phyloP scores from a whole-genome alignment of 2,797 vertebrate genomes.

The Liparis tanakae region DNA sequence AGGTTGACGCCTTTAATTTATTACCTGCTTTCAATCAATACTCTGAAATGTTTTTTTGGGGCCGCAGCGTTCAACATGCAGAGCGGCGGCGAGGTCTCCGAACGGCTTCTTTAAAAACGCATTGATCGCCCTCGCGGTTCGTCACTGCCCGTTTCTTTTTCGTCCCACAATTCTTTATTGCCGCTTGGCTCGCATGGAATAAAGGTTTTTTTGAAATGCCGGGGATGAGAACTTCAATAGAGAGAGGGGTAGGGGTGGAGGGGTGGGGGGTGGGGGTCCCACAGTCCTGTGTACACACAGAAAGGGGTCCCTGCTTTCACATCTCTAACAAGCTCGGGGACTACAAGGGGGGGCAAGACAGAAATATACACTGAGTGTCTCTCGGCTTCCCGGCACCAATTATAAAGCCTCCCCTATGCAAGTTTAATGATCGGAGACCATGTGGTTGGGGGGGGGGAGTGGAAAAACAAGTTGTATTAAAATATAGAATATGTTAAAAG shows the following conservation, averaged over 20 bases:
- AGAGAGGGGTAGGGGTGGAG: no score
- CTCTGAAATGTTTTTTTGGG: constrained; percentile 1
- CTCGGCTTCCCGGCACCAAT: constrained; percentile 71
- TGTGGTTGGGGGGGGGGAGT: constrained; percentile 37
- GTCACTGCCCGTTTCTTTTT: constrained; percentile 14
- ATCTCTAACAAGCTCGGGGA: constrained; percentile 73
- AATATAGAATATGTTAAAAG: constrained; percentile 84
- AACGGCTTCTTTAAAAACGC: constrained; percentile 31
- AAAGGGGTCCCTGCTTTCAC: constrained; percentile 40
- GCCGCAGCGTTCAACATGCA: constrained; percentile 45
- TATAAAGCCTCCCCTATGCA: constrained; percentile 79
- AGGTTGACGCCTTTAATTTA: constrained; percentile 66
- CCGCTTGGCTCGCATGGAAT: constrained; percentile 8
- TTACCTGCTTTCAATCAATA: constrained; percentile 58
- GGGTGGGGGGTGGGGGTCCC: constrained; percentile 13
- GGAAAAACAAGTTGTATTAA: constrained; percentile 77
- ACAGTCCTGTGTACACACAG: constrained; percentile 44
- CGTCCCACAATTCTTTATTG: constrained; percentile 4
- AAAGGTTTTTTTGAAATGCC: constrained; percentile 39
- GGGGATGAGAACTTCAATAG: constrained; percentile 41
- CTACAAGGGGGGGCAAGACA: constrained; percentile 43
- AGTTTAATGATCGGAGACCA: constrained; percentile 77
- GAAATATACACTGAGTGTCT: constrained; percentile 23
- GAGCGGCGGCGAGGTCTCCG: constrained; percentile 44
- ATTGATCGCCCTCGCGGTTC: constrained; percentile 42